Conservation (phyloP, 2,797 vertebrate genomes). For the Myioborus melanocephalus region DNA sequence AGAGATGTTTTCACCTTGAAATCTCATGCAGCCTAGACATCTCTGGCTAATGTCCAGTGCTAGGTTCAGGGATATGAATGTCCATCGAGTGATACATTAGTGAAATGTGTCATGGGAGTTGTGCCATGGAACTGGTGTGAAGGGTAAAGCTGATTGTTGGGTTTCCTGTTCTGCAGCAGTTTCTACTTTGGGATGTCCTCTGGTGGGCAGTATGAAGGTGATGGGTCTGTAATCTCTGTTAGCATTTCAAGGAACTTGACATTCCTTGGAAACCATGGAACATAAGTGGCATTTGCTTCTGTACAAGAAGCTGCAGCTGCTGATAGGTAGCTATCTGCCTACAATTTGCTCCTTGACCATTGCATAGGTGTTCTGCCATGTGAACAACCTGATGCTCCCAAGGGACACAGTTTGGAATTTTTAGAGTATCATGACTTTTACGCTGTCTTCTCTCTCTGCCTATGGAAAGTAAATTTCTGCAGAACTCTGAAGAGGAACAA, state of each 20-base stretch:
- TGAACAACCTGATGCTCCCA: neutral
- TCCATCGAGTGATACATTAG: neutral
- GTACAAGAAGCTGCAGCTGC: neutral
- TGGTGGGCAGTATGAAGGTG: neutral
- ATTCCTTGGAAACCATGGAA: neutral
- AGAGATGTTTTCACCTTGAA: neutral
- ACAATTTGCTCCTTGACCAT: neutral
- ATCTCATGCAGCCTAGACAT: neutral
- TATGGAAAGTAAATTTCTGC: neutral
- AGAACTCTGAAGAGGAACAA: neutral
- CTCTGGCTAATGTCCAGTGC: neutral
- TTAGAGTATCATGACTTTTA: neutral
- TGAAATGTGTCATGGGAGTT: neutral
- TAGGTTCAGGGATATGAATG: neutral
- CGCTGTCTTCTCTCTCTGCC: neutral
- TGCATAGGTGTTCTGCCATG: fast-evolving
- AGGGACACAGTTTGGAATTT: no score
- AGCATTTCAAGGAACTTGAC: neutral
- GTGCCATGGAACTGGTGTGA: neutral
- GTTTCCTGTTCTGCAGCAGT: neutral
- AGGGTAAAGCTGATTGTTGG: neutral
- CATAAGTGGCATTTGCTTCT: fast-evolving
- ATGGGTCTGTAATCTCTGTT: neutral
- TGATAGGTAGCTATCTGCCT: neutral
- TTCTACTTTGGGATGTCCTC: neutral